Evolutionary conservation across 2,888 invertebrate species (phyloP).

Genomic region (Morpho deidamia): DNA sequence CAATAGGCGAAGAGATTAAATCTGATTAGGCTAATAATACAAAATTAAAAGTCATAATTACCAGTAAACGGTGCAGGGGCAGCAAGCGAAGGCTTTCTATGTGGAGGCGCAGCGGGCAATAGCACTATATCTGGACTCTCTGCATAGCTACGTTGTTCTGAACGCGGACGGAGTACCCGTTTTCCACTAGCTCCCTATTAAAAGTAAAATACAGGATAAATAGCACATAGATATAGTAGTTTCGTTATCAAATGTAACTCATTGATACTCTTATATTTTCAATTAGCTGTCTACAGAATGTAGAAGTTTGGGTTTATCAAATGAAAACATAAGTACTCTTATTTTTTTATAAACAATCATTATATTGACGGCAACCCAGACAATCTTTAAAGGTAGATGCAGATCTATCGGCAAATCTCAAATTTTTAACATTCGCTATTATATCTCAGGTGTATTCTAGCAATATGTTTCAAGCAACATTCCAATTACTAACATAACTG

Average conservation of each 20-base stretch:
- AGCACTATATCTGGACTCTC: constrained; percentile 87
- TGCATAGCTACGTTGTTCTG: constrained; percentile 90
- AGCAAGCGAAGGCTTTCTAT: constrained; percentile 50
- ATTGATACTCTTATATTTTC: not conserved
- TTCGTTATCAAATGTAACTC: not conserved
- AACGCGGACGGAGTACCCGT: constrained; percentile 88
- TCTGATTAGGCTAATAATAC: too few relatives aligned
- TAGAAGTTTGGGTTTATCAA: not conserved
- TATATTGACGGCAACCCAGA: too few relatives aligned
- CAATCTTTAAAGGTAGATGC: too few relatives aligned
- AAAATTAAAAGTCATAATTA: constrained; percentile 18
- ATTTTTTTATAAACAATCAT: not conserved
- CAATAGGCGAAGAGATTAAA: too few relatives aligned
- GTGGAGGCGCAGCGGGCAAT: constrained; percentile 77
- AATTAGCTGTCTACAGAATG: too few relatives aligned
- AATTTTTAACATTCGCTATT: too few relatives aligned
- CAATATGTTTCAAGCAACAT: too few relatives aligned
- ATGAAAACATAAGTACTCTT: not conserved
- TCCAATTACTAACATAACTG: too few relatives aligned
- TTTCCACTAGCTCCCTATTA: constrained; percentile 69
- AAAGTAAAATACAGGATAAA: not conserved
- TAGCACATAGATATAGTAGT: too few relatives aligned
- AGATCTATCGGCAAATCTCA: too few relatives aligned
- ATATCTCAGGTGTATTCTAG: too few relatives aligned
- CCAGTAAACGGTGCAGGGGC: constrained; percentile 55